Conservation (phyloP, 1,140 invertebrate species). For the Campoletis sonorensis region DNA sequence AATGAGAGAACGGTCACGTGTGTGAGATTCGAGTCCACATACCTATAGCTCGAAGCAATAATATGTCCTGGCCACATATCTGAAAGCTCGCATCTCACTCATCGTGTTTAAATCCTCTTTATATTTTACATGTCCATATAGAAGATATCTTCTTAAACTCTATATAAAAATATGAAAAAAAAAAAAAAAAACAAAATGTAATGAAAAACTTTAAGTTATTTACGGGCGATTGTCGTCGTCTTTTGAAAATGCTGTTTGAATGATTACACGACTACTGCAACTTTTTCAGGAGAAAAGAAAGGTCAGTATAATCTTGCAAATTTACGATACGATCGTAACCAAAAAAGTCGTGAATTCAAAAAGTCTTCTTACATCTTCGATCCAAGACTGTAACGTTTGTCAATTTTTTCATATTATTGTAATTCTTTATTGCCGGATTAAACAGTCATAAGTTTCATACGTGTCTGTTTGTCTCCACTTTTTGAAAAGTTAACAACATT, state of each 20-base stretch:
- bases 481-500: too few species aligned
- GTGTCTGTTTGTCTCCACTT: too few species aligned
- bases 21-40: neutral
- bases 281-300: neutral
- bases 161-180: neutral
- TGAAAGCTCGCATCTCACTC: conserved; percentile 36
- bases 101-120: conserved; percentile 23
- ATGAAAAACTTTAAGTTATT: neutral
- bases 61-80: conserved; percentile 21
- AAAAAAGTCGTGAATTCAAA: neutral
- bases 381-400: neutral
- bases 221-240: neutral
- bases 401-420: neutral
- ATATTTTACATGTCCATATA: conserved; percentile 1
- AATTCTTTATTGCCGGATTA: neutral
- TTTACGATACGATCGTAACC: too few species aligned
- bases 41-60: conserved; percentile 9
- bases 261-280: neutral
- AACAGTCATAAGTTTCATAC: neutral
- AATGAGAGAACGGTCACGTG: conserved; percentile 8
- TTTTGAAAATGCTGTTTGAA: neutral
- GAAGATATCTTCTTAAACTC: neutral
- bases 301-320: neutral
- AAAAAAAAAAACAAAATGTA: too few species aligned
- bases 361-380: neutral